These are phyloP conservation scores for Biston betularia DNA, from an alignment of 2,888 invertebrate species.

Conservation along the genomic window DNA sequence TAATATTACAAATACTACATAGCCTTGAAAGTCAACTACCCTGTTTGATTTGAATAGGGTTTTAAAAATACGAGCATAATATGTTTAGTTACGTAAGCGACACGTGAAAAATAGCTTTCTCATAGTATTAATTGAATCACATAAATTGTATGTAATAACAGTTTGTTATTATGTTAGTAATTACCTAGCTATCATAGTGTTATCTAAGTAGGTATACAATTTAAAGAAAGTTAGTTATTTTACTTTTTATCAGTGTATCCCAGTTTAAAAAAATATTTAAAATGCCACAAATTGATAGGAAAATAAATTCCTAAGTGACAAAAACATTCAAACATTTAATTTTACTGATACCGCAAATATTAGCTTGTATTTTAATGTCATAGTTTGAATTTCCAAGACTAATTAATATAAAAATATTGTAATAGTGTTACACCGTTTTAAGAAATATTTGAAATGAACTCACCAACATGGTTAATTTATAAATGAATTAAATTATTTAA, in stretches of 20 bases:
- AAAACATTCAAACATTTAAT: not conserved
- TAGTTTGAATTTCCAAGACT: not conserved
- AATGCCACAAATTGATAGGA: not conserved
- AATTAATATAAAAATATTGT: too few relatives aligned
- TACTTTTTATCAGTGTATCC: not conserved
- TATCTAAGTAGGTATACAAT: too few relatives aligned
- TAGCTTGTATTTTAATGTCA: not conserved
- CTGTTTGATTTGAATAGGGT: not conserved
- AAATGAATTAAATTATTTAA: slow-evolving; percentile 17
- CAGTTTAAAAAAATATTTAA: slow-evolving; percentile 1
- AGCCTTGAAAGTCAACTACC: not conserved
- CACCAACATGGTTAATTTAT: slow-evolving; percentile 32
- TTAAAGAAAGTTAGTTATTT: not conserved
- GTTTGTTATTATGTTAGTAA: not conserved
- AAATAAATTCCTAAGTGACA: not conserved
- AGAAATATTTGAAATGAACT: slow-evolving; percentile 34
- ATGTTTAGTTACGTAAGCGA: slow-evolving; percentile 6
- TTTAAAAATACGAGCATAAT: not conserved
- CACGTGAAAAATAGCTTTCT: not conserved
- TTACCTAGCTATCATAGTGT: not conserved
- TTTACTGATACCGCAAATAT: not conserved
- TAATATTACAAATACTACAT: too few relatives aligned
- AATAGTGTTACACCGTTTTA: not conserved
- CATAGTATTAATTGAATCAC: not conserved
- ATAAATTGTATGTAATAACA: not conserved